Evolutionary conservation across 1,140 invertebrate genomes (phyloP).

Genomic region (Zophobas atratus): DNA sequence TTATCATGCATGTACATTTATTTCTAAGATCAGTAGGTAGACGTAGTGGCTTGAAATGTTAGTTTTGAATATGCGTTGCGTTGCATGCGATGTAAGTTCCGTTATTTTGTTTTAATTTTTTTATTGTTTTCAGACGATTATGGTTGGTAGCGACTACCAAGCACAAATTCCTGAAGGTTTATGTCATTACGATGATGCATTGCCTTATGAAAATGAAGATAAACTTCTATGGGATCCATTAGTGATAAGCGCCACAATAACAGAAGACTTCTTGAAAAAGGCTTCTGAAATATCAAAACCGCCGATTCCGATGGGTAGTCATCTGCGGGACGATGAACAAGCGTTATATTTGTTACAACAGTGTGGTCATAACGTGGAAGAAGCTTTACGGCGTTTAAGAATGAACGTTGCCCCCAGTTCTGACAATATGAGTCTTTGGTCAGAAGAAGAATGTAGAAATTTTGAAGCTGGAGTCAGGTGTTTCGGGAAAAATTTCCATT

Average conservation of each 20-base stretch:
- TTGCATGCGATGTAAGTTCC: not conserved
- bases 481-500: conserved; percentile 97
- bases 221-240: conserved; percentile 94
- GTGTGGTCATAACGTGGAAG: conserved; percentile 95
- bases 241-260: conserved; percentile 80
- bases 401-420: conserved; percentile 82
- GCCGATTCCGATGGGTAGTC: conserved; percentile 81
- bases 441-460: conserved; percentile 97
- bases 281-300: conserved; percentile 74
- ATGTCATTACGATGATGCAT: conserved; percentile 91
- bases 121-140: conserved; percentile 79
- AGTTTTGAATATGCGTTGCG: conserved; percentile 31
- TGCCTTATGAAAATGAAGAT: conserved; percentile 97
- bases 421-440: conserved; percentile 91
- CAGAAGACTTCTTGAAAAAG: conserved; percentile 87
- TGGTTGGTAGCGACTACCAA: conserved; percentile 96
- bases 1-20: conserved; percentile 37
- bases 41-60: conserved; percentile 44
- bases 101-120: conserved; percentile 29
- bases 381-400: conserved; percentile 88
- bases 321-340: conserved; percentile 95
- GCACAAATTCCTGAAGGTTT: conserved; percentile 93
- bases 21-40: not conserved
- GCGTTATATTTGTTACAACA: conserved; percentile 93
- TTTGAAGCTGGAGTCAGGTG: conserved; percentile 95